Percentiles rank a stretch among this genome's conserved stretches.
Evolutionary conservation across 1,140 invertebrate species (phyloP).

Genomic region (Anadara kagoshimensis): DNA sequence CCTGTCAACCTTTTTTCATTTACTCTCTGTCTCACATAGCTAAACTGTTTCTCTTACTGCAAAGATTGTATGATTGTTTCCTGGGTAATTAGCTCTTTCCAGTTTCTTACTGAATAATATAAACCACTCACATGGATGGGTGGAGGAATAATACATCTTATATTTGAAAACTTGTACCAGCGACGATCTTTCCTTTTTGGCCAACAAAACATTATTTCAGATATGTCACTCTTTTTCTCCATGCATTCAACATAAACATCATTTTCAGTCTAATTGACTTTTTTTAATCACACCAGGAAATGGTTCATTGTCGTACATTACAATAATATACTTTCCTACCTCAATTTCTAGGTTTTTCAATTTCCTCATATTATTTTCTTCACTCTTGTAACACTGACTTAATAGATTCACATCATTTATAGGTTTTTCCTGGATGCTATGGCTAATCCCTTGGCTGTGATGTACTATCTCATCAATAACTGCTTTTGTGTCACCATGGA

Average conservation of each 20-base stretch:
- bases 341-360: neutral
- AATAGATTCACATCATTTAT: neutral
- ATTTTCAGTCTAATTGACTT: neutral
- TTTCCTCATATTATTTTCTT: neutral
- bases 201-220: neutral
- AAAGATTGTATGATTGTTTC: no score
- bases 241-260: constrained; percentile 6
- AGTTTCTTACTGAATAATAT: no score
- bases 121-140: no score
- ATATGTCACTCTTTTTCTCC: neutral
- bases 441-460: neutral
- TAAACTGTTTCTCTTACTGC: no score
- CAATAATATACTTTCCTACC: neutral
- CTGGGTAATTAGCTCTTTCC: no score
- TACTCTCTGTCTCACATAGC: no score
- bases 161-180: no score
- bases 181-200: no score
- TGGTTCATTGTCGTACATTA: constrained; percentile 1
- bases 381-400: neutral
- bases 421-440: neutral
- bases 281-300: neutral
- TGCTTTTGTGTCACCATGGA: no score
- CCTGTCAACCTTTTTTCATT: no score
- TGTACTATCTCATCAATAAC: neutral
- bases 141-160: no score